A percentile compares a stretch with the other conserved stretches of the same genome.
Evolutionary conservation across 2,797 vertebrate species (phyloP).

Genomic region (Anguilla marmorata): DNA sequence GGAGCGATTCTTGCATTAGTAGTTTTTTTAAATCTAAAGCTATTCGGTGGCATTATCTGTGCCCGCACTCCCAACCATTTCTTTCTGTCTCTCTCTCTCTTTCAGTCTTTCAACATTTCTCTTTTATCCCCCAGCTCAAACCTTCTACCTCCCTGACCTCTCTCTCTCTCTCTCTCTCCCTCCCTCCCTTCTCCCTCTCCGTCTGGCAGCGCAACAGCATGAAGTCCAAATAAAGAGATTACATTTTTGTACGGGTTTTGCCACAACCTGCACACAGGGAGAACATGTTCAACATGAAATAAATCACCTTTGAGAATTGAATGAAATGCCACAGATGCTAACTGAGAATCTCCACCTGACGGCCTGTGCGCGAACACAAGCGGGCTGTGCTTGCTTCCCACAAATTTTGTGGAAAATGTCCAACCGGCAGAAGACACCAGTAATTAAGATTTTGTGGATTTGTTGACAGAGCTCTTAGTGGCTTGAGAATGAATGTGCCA

Average conservation of each 20-base stretch:
- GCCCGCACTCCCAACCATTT: constrained; percentile 54
- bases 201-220: not conserved
- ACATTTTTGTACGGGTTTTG: constrained; percentile 11
- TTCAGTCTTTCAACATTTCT: constrained; percentile 12
- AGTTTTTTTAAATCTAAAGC: constrained; percentile 56
- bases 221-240: constrained; percentile 21
- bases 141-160: constrained; percentile 22
- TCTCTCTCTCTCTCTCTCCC: constrained; percentile 36
- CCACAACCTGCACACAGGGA: not conserved
- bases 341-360: not conserved
- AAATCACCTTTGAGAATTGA: constrained; percentile 31
- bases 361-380: constrained; percentile 1
- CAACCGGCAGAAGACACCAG: not conserved
- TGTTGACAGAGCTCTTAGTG: not conserved
- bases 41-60: constrained; percentile 64
- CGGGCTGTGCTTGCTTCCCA: not conserved
- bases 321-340: not conserved
- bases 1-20: constrained; percentile 68
- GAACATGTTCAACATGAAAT: constrained; percentile 7
- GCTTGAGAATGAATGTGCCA: not conserved
- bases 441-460: not conserved
- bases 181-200: constrained; percentile 43
- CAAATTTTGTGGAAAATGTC: not conserved
- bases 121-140: constrained; percentile 37
- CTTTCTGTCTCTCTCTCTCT: constrained; percentile 40